Evolutionary conservation across 2,797 vertebrate species (phyloP).

Genomic region (Sarcophilus harrisii): DNA sequence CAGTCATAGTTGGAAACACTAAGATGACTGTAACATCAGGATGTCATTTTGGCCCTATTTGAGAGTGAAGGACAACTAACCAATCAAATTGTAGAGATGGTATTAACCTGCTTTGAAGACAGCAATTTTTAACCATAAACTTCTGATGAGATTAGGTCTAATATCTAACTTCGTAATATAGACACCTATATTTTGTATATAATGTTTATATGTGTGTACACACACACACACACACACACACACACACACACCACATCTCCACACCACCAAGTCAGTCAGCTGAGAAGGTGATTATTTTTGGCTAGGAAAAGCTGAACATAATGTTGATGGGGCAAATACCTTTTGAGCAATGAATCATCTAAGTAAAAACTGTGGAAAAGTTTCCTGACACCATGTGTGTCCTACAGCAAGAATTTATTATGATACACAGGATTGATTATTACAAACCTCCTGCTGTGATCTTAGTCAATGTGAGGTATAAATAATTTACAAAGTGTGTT

Average conservation of each 20-base stretch:
- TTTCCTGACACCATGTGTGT: constrained; percentile 52
- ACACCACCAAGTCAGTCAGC: constrained; percentile 69
- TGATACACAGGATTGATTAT: constrained; percentile 60
- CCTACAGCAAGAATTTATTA: constrained; percentile 39
- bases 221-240: no score
- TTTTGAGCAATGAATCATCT: constrained; percentile 63
- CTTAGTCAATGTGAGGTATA: constrained; percentile 41
- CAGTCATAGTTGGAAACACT: no score
- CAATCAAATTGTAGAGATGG: not conserved
- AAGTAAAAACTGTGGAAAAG: constrained; percentile 64
- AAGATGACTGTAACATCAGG: no score
- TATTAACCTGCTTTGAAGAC: not conserved
- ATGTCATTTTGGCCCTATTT: no score
- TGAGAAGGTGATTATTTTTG: constrained; percentile 66
- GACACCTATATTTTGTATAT: not conserved
- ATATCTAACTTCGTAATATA: not conserved
- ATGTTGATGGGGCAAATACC: constrained; percentile 62
- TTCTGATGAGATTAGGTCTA: not conserved
- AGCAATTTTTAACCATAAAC: not conserved
- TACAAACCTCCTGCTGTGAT: constrained; percentile 57
- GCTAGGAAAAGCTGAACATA: constrained; percentile 62
- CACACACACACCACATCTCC: not conserved
- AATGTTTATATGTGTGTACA: not conserved
- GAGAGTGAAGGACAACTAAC: no score
- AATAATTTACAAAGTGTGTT: constrained; percentile 64